A percentile compares a stretch with the other conserved stretches of the same genome.
Conservation (phyloP, 2,113 vertebrate genomes). For the Penelope pileata region DNA sequence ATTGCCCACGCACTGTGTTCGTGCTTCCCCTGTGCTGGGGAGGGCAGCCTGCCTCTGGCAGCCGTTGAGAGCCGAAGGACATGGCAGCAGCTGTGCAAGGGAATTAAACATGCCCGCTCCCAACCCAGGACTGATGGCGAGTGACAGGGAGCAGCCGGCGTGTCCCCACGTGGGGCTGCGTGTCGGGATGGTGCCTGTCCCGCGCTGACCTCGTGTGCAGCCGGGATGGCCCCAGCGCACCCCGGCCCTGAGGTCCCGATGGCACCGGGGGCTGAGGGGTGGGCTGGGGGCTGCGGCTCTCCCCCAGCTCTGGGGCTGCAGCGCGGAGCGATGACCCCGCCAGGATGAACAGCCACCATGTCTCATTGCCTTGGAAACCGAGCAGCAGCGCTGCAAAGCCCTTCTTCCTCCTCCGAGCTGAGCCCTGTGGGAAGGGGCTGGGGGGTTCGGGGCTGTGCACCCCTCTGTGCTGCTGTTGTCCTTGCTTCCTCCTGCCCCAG, state of each 20-base stretch:
- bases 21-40: not conserved
- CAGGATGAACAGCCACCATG: conserved; percentile 32
- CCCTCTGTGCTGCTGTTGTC: not conserved
- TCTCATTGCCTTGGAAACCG: conserved; percentile 69
- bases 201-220: accelerated
- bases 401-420: not conserved
- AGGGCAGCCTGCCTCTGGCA: not conserved
- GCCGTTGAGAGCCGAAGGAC: not conserved
- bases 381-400: conserved; percentile 7
- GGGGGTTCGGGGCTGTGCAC: not conserved
- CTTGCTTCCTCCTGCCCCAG: not conserved
- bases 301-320: not conserved
- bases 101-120: not conserved
- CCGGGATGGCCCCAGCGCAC: accelerated
- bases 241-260: accelerated
- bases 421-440: not conserved
- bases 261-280: not conserved
- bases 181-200: not conserved
- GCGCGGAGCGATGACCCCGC: not conserved
- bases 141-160: not conserved
- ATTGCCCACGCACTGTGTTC: accelerated
- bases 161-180: not conserved
- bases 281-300: not conserved
- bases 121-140: accelerated
- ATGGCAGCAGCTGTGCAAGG: accelerated